Percentiles rank a stretch among this genome's conserved stretches.
These are phyloP conservation scores for Aspidiotus rigidus DNA, from an alignment of 2,888 invertebrate species.

Conservation along the genomic window DNA sequence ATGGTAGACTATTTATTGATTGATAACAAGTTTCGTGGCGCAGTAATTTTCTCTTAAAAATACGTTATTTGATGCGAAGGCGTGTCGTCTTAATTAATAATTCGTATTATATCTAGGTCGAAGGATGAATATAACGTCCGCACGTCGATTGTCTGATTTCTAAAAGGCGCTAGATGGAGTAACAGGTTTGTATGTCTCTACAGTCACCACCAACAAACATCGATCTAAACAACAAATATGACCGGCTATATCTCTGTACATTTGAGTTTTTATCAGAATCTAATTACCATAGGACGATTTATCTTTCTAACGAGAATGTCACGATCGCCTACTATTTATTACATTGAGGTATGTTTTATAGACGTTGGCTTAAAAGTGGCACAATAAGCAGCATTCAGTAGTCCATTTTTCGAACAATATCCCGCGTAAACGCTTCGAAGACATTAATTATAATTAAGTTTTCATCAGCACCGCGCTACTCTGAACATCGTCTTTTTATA, in stretches of 20 bases:
- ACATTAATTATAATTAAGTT: slow-evolving; percentile 32
- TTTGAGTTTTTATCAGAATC: slow-evolving; percentile 7
- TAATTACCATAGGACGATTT: slow-evolving; percentile 32
- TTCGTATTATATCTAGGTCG: too few species aligned
- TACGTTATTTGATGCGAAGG: too few species aligned
- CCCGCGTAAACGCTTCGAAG: slow-evolving; percentile 11
- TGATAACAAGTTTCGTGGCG: too few species aligned
- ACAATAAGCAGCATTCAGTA: slow-evolving; percentile 16
- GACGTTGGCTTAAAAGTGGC: background rate
- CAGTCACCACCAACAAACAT: too few species aligned
- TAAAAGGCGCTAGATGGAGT: too few species aligned
- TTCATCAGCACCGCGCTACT: slow-evolving; percentile 17
- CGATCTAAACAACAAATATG: background rate
- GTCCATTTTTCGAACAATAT: slow-evolving; percentile 15
- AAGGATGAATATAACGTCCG: too few species aligned
- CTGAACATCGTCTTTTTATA: background rate
- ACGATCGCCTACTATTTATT: slow-evolving; percentile 30
- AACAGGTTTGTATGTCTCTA: too few species aligned
- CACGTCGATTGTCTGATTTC: too few species aligned
- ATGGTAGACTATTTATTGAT: too few species aligned
- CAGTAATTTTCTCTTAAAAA: too few species aligned
- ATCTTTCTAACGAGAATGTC: slow-evolving; percentile 32
- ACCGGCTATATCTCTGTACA: background rate
- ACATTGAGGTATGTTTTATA: slow-evolving; percentile 15
- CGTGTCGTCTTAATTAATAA: too few species aligned